Conservation (phyloP, 2,797 vertebrate genomes). For the Silurus aristotelis region DNA sequence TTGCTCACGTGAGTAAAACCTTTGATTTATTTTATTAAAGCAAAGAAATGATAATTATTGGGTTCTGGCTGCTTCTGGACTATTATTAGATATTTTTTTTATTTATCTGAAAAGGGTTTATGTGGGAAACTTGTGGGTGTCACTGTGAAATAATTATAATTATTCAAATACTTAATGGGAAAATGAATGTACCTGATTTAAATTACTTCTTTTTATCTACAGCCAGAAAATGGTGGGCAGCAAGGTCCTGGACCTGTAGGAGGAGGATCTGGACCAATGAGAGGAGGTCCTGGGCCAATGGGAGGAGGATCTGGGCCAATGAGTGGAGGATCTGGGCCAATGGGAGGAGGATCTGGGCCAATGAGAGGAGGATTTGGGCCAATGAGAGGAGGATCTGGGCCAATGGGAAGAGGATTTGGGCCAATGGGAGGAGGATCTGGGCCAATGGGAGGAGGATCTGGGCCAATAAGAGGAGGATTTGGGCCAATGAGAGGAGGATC, state of each 20-base stretch:
- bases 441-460: background rate
- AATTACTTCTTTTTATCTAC: background rate
- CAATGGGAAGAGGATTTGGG: background rate
- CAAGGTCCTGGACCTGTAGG: background rate
- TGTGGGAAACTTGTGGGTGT: background rate
- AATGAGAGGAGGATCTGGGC: background rate
- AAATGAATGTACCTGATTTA: background rate
- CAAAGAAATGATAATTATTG: background rate
- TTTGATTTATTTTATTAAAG: background rate
- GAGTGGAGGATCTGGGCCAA: too few species aligned
- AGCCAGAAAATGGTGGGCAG: background rate
- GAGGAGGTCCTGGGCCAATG: background rate
- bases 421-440: background rate
- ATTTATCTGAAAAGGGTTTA: background rate
- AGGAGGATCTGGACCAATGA: background rate
- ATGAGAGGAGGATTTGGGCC: background rate
- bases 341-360: background rate
- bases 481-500: background rate
- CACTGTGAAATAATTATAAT: background rate
- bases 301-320: background rate
- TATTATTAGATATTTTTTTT: too few species aligned
- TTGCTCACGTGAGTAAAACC: conserved; percentile 57
- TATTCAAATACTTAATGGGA: background rate
- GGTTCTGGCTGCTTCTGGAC: background rate
- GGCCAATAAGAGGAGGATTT: background rate